Base-by-base conservation (phyloP, 2,888 invertebrate genomes). In the Pseudoips prasinana region DNA sequence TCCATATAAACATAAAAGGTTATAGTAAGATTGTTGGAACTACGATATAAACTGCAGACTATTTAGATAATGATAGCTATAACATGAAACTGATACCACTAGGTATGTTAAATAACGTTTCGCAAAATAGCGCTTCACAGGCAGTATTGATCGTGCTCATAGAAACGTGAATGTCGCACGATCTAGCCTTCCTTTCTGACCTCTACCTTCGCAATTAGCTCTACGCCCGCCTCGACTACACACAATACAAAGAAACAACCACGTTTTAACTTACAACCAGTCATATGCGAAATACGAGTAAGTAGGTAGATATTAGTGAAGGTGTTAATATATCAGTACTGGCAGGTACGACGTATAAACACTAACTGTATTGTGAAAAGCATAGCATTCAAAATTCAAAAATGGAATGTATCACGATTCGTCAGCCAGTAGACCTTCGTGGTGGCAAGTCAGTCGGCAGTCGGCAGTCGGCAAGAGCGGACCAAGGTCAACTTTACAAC, bases 401-500 rank as follows among this genome's bases (percentile, higher is more conserved):
- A 59, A 50, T 39, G 44, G 54, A 44, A 53, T 52, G 52, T 30
- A 29, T 35, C 24, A 18, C 28, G 29, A 46, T 42, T 56, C 40
- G 41, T 41, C 34, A 31, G 44, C n/a, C 39, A 44, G 40, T 41
- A 51, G 55, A 60, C 55, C 55, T 60, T 60, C 64, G 36, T 38
- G 46, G 46, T 39, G 25, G 36, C 49, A 29, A 41, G 50, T 33
- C 43, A 48, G 46, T 55, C 32, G 39, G 30, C 40, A 39, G 41
- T 31, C 44, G 40, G 42, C 56, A 38, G 52, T 44, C 56, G 52
- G 29, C 52, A 56, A 48, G 59, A 40, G 44, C 59, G 56, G 49
- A 58, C 65, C 84, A 84, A 84, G 84, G 84, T 84, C 84, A 83
- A 73, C 64, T 78, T 81, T 84, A 84, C 84, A 78, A 84, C 82